Evolutionary conservation across 2,888 invertebrate genomes (phyloP), one percentile per base, ranked within the genome.

Genomic region (Micoletzkya japonica): DNA sequence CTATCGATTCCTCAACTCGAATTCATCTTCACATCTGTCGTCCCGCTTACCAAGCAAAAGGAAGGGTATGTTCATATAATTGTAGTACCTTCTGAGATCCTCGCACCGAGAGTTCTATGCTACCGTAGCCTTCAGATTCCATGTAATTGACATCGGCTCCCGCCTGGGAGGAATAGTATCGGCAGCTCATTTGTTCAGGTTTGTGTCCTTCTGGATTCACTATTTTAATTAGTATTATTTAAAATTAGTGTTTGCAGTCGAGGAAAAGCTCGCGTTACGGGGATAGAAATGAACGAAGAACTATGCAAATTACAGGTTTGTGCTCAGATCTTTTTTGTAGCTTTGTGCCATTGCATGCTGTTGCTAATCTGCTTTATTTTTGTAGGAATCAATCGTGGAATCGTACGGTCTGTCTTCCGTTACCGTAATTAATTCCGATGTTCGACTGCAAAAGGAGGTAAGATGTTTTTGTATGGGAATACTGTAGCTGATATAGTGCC

Each of bases 211-310:
- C n/a, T 28, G 26, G 1, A 17, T 17, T 70, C 75, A n/a, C n/a
- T n/a, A n/a, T n/a, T n/a, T n/a, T n/a, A n/a, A n/a, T n/a, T n/a
- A n/a, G n/a, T n/a, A n/a, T n/a, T n/a, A n/a, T n/a, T n/a, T n/a
- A n/a, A n/a, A n/a, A n/a, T n/a, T n/a, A n/a, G n/a, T n/a, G n/a
- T n/a, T n/a, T n/a, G 58, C 39, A 76, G 76, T 54, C 68, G 64
- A 3, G 76, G 74, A 14, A 73, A 74, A n/a, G 69, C 86, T 17
- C 87, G 86, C 76, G 90, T 91, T 60, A 86, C 90, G 73, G 91
- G 91, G 10, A 88, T 91, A 49, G 91, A 92, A 88, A 89, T 91
- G 85, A 91, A 91, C 81, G 86, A 88, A 74, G 90, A 90, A 69
- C 89, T 90, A 70, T 90, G 90, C 86, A 86, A 89, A 58, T 82